Evolutionary conservation across 2,888 invertebrate genomes (phyloP).

Genomic region (Drosophila suboccidentalis): DNA sequence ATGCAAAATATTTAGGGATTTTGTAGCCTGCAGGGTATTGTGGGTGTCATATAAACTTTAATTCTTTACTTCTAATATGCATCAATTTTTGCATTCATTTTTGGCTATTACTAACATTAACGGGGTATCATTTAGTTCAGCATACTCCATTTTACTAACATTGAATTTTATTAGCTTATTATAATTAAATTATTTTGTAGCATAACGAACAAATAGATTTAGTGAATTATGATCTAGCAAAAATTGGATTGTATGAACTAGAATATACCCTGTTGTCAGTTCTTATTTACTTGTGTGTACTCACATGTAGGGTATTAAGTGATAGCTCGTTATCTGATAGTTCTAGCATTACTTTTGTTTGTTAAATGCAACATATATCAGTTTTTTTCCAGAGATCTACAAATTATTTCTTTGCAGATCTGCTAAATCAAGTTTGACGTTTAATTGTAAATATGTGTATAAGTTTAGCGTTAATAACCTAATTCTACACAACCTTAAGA

Average conservation of each 20-base stretch:
- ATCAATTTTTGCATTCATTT: neutral
- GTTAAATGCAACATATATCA: too few species aligned
- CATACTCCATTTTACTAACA: neutral
- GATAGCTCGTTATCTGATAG: too few species aligned
- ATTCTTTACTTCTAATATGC: neutral
- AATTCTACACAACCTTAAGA: too few species aligned
- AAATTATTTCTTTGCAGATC: too few species aligned
- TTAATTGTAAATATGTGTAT: too few species aligned
- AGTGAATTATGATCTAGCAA: neutral
- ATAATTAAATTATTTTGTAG: neutral
- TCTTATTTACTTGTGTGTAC: neutral
- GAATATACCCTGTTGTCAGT: neutral
- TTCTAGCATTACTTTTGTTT: too few species aligned
- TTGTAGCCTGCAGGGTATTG: constrained; percentile 2
- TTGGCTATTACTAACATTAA: neutral
- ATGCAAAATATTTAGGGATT: constrained; percentile 11
- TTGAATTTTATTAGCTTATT: neutral
- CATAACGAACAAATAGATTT: neutral
- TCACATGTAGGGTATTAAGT: too few species aligned
- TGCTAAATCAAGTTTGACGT: too few species aligned
- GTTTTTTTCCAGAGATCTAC: too few species aligned
- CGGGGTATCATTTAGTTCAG: neutral
- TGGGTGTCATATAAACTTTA: neutral
- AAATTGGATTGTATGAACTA: neutral
- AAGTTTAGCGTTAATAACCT: too few species aligned